phyloP scores from a whole-genome alignment of 2,797 vertebrate genomes.

The Spizella passerina region DNA sequence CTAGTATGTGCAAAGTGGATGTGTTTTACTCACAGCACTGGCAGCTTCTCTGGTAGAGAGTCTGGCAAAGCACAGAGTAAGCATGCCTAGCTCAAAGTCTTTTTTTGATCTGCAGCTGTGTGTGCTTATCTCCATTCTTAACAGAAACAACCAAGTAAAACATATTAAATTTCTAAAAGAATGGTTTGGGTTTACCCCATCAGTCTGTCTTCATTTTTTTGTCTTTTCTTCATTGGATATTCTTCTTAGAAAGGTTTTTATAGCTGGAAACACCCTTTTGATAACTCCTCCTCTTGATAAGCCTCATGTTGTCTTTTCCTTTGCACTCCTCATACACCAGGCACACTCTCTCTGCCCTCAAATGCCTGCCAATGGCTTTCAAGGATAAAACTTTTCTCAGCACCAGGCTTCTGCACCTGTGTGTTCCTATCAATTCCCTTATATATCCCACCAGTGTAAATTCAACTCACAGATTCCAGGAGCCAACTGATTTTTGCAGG shows the following conservation, averaged over 20 bases:
- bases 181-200: neutral
- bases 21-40: slow-evolving; percentile 7
- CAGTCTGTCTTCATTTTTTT: neutral
- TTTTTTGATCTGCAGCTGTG: slow-evolving; percentile 36
- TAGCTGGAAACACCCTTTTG: neutral
- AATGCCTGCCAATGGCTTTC: neutral
- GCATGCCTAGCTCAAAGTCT: neutral
- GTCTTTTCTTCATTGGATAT: neutral
- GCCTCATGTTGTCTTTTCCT: neutral
- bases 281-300: neutral
- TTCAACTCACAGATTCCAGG: neutral
- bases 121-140: slow-evolving; percentile 20
- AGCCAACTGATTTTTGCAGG: neutral
- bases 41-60: slow-evolving; percentile 14
- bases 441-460: neutral
- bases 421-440: neutral
- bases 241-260: neutral
- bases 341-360: neutral
- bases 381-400: neutral
- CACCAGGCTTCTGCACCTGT: neutral
- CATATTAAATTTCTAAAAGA: neutral
- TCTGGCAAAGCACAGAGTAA: neutral
- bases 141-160: neutral
- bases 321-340: accelerated
- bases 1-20: slow-evolving; percentile 12